Conservation (phyloP, 1,140 invertebrate genomes). For the Bemisia tabaci region DNA sequence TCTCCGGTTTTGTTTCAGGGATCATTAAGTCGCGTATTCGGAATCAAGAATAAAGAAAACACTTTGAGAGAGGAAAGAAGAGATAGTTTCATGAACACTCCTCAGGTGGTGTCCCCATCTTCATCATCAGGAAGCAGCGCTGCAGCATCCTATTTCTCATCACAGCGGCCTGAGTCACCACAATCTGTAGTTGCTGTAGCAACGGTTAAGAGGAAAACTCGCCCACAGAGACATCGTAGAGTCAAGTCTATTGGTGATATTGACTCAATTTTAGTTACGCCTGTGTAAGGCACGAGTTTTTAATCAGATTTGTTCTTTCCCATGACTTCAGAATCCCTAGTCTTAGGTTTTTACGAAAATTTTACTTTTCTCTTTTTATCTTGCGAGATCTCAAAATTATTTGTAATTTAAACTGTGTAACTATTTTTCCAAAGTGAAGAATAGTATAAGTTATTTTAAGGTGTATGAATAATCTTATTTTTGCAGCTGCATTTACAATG, state of each 20-base stretch:
- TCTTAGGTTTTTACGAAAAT: no score
- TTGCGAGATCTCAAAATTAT: background rate
- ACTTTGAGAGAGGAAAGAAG: constrained; percentile 15
- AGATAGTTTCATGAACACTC: background rate
- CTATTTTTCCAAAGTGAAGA: background rate
- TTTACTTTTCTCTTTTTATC: background rate
- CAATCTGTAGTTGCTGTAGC: constrained; percentile 32
- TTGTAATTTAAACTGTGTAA: background rate
- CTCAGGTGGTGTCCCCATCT: constrained; percentile 18
- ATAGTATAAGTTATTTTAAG: background rate
- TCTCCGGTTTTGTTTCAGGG: constrained; percentile 39
- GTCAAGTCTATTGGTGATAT: constrained; percentile 59
- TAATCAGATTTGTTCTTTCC: background rate
- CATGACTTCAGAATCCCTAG: background rate
- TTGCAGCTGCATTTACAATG: no score
- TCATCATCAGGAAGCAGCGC: constrained; percentile 30
- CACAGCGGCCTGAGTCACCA: constrained; percentile 28
- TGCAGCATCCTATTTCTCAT: constrained; percentile 29
- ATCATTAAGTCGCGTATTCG: constrained; percentile 57
- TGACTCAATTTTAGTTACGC: constrained; percentile 33
- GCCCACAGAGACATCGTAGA: constrained; percentile 38
- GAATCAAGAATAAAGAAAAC: constrained; percentile 35
- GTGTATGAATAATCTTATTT: background rate
- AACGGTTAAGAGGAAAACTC: constrained; percentile 23
- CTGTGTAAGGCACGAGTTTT: constrained; percentile 10